phyloP scores from a whole-genome alignment of 2,888 invertebrate genomes.

The Nephrotoma appendiculata region DNA sequence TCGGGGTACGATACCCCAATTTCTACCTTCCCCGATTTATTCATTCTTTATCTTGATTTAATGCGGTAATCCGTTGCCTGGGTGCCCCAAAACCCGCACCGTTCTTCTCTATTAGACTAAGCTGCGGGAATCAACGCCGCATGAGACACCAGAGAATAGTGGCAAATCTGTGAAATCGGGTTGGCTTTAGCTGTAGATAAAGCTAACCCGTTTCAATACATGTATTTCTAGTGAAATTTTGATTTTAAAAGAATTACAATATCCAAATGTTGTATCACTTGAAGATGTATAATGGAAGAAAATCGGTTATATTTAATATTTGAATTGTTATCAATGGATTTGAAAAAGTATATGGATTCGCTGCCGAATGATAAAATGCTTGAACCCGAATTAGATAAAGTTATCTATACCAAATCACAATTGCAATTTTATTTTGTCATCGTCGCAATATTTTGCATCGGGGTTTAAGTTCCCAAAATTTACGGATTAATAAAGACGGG shows the following conservation, averaged over 20 bases:
- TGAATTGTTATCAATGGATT: conserved; percentile 91
- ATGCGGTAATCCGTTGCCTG: too few relatives aligned
- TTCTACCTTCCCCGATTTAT: too few relatives aligned
- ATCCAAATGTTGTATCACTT: conserved; percentile 90
- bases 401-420: conserved; percentile 69
- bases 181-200: too few relatives aligned
- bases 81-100: too few relatives aligned
- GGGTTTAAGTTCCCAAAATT: conserved; percentile 93
- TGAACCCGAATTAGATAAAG: conserved; percentile 72
- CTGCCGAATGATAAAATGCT: conserved; percentile 65
- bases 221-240: conserved; percentile 81
- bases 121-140: too few relatives aligned
- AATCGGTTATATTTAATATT: conserved; percentile 86
- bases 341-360: conserved; percentile 89
- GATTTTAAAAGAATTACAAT: conserved; percentile 81
- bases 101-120: too few relatives aligned
- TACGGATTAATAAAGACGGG: conserved; percentile 80
- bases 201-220: too few relatives aligned
- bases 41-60: too few relatives aligned
- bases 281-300: conserved; percentile 95
- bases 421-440: conserved; percentile 87
- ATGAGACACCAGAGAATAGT: too few relatives aligned
- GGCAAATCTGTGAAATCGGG: too few relatives aligned
- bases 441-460: conserved; percentile 79
- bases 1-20: too few relatives aligned